Base-by-base conservation (phyloP, 2,888 invertebrate genomes). In the Aromia moschata region DNA sequence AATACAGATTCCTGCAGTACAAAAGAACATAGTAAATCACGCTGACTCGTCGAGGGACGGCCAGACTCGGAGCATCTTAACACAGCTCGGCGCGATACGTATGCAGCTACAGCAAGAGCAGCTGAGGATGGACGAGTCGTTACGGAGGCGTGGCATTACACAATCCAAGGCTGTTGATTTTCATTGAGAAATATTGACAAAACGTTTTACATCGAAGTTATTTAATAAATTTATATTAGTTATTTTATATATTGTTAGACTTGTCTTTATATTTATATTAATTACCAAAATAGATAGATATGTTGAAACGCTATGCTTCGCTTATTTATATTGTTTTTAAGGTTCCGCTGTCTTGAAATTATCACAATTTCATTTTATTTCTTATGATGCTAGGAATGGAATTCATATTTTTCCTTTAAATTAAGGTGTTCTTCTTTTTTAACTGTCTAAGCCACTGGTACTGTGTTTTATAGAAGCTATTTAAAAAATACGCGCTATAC, bases 31-130 rank as follows among this genome's bases (percentile, higher is more conserved):
- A 59, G 65, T 86, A 45, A 85, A 83, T 69, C 81, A 82, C 59
- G 69, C 71, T 43, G 76, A 78, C 68, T 68, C 74, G 9, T 46
- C 65, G 18, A 60, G 69, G 1, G 83, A 84, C 41, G 84, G 85
- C 52, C 77, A 76, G 10, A 83, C 82, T 62, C 82, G 80, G 68
- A 81, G 86, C 52, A 87, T 89, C 58, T 70, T 89, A 61, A 89
- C 89, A 0, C 89, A 89, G 73, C 76, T 89, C 31, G 89, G 89
- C 0, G 88, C 89, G 10, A 88, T 89, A 56, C 77, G 88, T 36
- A 82, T 87, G 68, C 89, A 89, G 69, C 71, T 89, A 69, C 89
- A 89, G 67, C 80, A 87, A 38, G 88, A 89, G 57, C 87, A 88
- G 73, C 73, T 89, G 58, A 84, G 85, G 66, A 77, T 87, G 64